Base-by-base conservation (phyloP, 2,888 invertebrate species). In the Cryptus viduatorius region DNA sequence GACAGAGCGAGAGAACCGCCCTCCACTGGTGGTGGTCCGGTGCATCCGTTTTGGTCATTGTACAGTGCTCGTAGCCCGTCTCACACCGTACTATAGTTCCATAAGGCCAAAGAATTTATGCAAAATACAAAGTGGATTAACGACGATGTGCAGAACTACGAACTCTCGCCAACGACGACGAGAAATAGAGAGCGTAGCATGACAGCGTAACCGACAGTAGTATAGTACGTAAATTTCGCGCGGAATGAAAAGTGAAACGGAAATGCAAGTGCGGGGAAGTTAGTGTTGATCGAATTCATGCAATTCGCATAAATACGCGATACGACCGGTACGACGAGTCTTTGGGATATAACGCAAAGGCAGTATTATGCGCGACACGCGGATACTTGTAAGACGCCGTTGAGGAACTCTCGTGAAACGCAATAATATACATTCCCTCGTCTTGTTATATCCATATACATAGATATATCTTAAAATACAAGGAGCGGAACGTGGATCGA, bases 261-360 rank as follows among this genome's bases (percentile, higher is more conserved):
- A 65, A 71, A 44, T 61, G 73, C 14, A 42, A 19, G 53, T 29
- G 69, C 24, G 46, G 80, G 84, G 78, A 86, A 80, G 12, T 83
- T 72, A 68, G 61, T 53, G 83, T 77, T 84, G 89, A 90, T 91
- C 87, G 85, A 90, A 91, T 92, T 88, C 87, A 79, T 79, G 14
- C 85, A 88, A 86, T 91, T 91, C 90, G 87, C 91, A 90, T 91
- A 89, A 86, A 89, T 90, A 86, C 88, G 89, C 80, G 72, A 83
- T 89, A 86, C 75, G 82, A 85, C 14, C 5, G 31, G 14, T 29
- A 5, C 65, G 46, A 37, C 50, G 67, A 12, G 4, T 56, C 46
- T 46, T 77, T 77, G 79, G 46, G 48, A 79, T 68, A 61, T 48
- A 77, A 76, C 81, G 78, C 85, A 85, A 86, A 86, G 86, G 88